Evolutionary conservation across 23 tunicate species (phyloP).

Genomic region (Halocynthia aurantium): DNA sequence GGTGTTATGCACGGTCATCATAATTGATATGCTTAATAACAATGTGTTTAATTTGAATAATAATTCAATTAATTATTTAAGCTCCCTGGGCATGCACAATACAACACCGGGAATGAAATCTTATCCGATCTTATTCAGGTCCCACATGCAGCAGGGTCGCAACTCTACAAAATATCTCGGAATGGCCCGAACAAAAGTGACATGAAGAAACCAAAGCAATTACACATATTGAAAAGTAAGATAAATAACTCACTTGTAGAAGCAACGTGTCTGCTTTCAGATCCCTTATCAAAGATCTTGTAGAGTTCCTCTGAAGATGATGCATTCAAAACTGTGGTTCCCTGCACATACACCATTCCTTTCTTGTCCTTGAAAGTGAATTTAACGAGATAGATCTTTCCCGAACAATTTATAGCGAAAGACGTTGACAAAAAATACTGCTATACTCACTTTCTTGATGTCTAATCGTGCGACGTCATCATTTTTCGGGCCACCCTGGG

Average conservation of each 20-base stretch:
- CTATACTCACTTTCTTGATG: conserved; percentile 59
- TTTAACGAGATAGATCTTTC: neutral
- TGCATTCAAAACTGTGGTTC: conserved; percentile 54
- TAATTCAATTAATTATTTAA: neutral
- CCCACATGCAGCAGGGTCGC: too few relatives aligned
- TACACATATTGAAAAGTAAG: neutral
- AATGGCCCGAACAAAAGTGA: neutral
- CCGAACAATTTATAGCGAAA: neutral
- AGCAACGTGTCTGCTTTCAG: conserved; percentile 76
- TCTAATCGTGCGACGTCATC: conserved; percentile 40
- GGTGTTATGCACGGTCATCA: too few relatives aligned
- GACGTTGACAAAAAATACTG: neutral
- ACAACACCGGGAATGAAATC: neutral
- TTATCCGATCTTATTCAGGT: too few relatives aligned
- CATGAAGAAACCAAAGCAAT: neutral
- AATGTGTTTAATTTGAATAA: neutral
- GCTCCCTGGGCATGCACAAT: neutral
- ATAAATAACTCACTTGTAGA: conserved; percentile 64
- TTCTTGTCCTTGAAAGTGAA: conserved; percentile 55
- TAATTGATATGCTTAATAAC: too few relatives aligned
- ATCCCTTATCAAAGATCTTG: conserved; percentile 58
- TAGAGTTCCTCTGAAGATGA: conserved; percentile 46
- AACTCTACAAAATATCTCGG: too few relatives aligned
- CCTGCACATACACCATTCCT: conserved; percentile 92
- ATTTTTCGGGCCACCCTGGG: conserved; percentile 2